A percentile compares a stretch with the other conserved stretches of the same genome.
Evolutionary conservation across 2,888 invertebrate species (phyloP).

Genomic region (Drosophila eohydei): DNA sequence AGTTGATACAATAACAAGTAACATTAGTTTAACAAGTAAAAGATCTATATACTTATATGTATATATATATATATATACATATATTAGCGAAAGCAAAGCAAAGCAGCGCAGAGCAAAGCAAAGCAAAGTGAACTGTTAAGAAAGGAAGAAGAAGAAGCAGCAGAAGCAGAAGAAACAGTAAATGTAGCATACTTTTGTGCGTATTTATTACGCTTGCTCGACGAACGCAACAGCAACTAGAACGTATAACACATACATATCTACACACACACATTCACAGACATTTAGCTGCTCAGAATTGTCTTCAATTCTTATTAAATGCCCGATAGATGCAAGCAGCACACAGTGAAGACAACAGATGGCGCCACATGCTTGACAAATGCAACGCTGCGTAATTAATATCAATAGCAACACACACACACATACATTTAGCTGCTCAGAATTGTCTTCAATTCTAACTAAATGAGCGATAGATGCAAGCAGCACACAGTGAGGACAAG

Average conservation of each 20-base stretch:
- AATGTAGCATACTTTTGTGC: slow-evolving; percentile 67
- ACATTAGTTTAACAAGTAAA: slow-evolving; percentile 47
- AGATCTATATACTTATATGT: slow-evolving; percentile 24
- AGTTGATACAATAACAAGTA: slow-evolving; percentile 57
- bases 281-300: slow-evolving; percentile 33
- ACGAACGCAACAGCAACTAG: slow-evolving; percentile 51
- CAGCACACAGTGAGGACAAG: too few species aligned
- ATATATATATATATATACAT: not conserved
- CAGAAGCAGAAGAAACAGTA: slow-evolving; percentile 8
- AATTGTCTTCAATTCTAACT: too few species aligned
- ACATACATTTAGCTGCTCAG: not conserved
- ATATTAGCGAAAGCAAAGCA: slow-evolving; percentile 27
- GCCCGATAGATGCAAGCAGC: not conserved
- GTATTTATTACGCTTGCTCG: slow-evolving; percentile 32
- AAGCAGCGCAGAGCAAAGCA: slow-evolving; percentile 32
- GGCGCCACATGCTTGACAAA: slow-evolving; percentile 27
- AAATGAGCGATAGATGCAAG: too few species aligned
- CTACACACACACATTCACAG: slow-evolving; percentile 26
- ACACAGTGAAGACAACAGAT: slow-evolving; percentile 13
- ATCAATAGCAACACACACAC: slow-evolving; percentile 14
- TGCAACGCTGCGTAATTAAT: slow-evolving; percentile 14
- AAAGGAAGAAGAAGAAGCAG: not conserved
- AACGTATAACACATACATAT: slow-evolving; percentile 64
- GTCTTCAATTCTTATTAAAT: not conserved
- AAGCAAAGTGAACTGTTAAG: slow-evolving; percentile 76